Evolutionary conservation across 2,113 vertebrate species (phyloP).

Genomic region (Megaceryle maxima): DNA sequence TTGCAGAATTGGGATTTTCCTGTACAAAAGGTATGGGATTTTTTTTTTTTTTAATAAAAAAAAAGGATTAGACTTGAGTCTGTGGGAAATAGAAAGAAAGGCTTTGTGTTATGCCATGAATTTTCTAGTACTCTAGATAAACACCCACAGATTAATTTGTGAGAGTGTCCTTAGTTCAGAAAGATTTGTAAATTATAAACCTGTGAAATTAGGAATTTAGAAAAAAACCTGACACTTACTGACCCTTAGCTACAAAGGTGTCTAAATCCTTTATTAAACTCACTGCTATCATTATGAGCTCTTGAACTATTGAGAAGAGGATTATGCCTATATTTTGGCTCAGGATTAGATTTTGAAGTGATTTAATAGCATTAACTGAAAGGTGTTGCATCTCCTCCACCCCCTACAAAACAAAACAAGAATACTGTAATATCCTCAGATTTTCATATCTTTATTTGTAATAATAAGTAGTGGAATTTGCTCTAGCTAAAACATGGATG

Average conservation of each 20-base stretch:
- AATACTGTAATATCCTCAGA: neutral
- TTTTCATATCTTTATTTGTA: neutral
- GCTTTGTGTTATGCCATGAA: neutral
- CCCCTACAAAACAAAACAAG: neutral
- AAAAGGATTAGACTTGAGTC: neutral
- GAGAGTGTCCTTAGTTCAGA: neutral
- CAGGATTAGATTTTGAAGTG: neutral
- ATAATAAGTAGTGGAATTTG: neutral
- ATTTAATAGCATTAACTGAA: neutral
- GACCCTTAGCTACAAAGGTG: neutral
- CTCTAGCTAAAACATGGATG: neutral
- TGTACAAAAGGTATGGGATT: neutral
- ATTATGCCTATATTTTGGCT: neutral
- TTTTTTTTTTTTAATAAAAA: neutral
- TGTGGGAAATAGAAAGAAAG: neutral
- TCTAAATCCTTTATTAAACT: neutral
- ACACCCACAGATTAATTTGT: neutral
- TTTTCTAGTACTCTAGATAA: neutral
- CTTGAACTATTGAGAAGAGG: neutral
- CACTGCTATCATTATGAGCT: neutral
- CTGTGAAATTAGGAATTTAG: neutral
- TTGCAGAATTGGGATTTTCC: neutral
- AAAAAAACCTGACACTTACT: neutral
- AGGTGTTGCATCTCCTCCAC: neutral
- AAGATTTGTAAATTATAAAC: conserved; percentile 15